phyloP scores from a whole-genome alignment of 2,888 invertebrate species.

The Blastobasis lacticolella region DNA sequence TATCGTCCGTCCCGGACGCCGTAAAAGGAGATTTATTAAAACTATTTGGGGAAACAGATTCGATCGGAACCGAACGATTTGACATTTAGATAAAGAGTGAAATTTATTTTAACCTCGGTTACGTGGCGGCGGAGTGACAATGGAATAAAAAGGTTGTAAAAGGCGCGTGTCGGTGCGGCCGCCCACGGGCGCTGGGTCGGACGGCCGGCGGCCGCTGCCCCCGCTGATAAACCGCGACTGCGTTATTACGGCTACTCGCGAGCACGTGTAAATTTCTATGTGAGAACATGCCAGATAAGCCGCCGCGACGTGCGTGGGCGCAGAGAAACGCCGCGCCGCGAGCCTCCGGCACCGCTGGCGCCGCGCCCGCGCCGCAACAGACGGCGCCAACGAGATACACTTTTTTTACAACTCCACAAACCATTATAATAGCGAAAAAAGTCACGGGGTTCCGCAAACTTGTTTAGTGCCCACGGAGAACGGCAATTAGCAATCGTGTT shows the following conservation, averaged over 20 bases:
- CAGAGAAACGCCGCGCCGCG: conserved; percentile 39
- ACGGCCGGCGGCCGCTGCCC: conserved; percentile 36
- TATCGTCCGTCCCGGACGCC: conserved; percentile 55
- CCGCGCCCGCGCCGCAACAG: conserved; percentile 20
- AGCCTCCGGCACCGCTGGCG: too few relatives aligned
- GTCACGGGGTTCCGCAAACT: conserved; percentile 27
- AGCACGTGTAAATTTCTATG: conserved; percentile 71
- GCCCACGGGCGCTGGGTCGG: conserved; percentile 65
- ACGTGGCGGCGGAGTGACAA: conserved; percentile 61
- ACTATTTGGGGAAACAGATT: conserved; percentile 72
- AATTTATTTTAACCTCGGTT: conserved; percentile 69
- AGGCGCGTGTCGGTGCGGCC: conserved; percentile 56
- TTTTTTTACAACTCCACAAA: conserved; percentile 30
- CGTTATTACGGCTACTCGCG: conserved; percentile 60
- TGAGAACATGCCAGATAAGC: conserved; percentile 65
- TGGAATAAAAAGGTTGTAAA: conserved; percentile 74
- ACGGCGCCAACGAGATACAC: conserved; percentile 24
- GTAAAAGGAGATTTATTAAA: conserved; percentile 75
- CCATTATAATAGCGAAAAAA: conserved; percentile 14
- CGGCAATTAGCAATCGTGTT: not conserved
- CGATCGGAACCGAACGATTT: conserved; percentile 73
- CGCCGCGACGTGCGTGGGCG: conserved; percentile 46
- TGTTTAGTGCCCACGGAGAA: conserved; percentile 14
- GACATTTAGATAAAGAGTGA: conserved; percentile 73
- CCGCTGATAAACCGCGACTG: conserved; percentile 63